These are phyloP conservation scores for Lithobates sylvaticus DNA, from an alignment of 2,797 vertebrate species.

Conservation along the genomic window DNA sequence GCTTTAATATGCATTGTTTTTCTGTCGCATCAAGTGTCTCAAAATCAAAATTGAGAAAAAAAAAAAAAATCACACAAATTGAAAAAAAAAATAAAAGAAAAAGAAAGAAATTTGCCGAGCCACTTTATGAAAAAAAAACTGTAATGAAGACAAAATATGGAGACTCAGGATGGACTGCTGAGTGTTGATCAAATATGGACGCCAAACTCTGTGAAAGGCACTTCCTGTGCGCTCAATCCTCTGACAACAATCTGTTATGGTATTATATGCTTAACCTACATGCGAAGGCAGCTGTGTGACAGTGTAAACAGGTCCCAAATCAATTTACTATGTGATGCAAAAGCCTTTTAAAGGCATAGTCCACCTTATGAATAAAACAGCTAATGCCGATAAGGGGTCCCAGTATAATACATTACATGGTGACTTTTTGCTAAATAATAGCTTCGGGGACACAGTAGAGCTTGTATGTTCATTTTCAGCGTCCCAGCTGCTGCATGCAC, in stretches of 20 bases:
- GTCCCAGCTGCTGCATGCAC: too few relatives aligned
- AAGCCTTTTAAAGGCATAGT: too few relatives aligned
- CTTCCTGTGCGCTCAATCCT: background rate
- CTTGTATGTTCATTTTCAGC: too few relatives aligned
- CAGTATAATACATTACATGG: too few relatives aligned
- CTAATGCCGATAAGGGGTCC: too few relatives aligned
- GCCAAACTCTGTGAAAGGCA: background rate
- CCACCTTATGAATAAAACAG: too few relatives aligned
- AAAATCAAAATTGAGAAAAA: constrained; percentile 51
- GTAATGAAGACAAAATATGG: background rate
- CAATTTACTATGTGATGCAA: too few relatives aligned
- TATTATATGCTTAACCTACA: too few relatives aligned
- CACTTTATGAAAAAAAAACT: background rate
- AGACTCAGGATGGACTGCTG: constrained; percentile 1
- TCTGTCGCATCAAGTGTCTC: constrained; percentile 53
- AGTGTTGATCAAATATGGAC: background rate
- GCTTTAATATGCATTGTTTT: constrained; percentile 63
- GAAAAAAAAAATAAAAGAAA: constrained; percentile 7
- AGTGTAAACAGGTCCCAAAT: too few relatives aligned
- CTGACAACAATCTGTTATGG: background rate
- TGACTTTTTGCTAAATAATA: too few relatives aligned
- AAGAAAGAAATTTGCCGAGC: background rate
- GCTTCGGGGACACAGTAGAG: too few relatives aligned
- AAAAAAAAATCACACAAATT: constrained; percentile 43
- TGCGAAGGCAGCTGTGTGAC: too few relatives aligned